These are phyloP conservation scores for Petrophora chlorosata DNA, from an alignment of 2,888 invertebrate species.

Conservation along the genomic window DNA sequence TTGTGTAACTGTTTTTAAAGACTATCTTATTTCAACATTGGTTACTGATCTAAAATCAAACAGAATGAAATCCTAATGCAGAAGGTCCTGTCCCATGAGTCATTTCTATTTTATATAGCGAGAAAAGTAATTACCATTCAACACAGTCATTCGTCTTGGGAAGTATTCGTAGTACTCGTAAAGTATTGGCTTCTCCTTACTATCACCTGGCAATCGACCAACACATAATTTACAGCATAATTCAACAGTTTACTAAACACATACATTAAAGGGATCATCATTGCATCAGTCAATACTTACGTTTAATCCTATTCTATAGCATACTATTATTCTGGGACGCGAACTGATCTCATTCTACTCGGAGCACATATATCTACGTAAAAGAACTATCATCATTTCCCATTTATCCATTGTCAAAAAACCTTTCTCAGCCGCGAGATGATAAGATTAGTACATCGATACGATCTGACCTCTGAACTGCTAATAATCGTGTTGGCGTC, in stretches of 20 bases:
- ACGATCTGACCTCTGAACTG: slow-evolving; percentile 71
- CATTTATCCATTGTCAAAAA: slow-evolving; percentile 4
- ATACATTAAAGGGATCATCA: too few relatives aligned
- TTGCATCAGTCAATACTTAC: too few relatives aligned
- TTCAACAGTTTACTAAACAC: too few relatives aligned
- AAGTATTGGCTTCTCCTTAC: background rate
- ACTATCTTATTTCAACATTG: too few relatives aligned
- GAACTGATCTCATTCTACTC: too few relatives aligned
- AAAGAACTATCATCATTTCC: background rate
- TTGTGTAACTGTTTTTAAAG: too few relatives aligned
- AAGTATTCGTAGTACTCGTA: background rate
- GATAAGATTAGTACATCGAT: slow-evolving; percentile 62
- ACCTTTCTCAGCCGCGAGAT: slow-evolving; percentile 36
- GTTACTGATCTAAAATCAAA: background rate
- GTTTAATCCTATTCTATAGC: too few relatives aligned
- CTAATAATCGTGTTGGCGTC: slow-evolving; percentile 70
- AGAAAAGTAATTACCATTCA: too few relatives aligned
- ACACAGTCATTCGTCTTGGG: background rate
- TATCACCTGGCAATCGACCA: background rate
- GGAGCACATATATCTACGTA: background rate
- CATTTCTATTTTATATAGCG: too few relatives aligned
- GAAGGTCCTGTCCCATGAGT: too few relatives aligned
- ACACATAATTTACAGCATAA: background rate
- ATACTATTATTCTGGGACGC: too few relatives aligned
- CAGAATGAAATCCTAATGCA: background rate